Percentiles rank a stretch among this genome's conserved stretches.
Evolutionary conservation across 2,888 invertebrate species (phyloP).

Genomic region (Leptinotarsa rubiginosa): DNA sequence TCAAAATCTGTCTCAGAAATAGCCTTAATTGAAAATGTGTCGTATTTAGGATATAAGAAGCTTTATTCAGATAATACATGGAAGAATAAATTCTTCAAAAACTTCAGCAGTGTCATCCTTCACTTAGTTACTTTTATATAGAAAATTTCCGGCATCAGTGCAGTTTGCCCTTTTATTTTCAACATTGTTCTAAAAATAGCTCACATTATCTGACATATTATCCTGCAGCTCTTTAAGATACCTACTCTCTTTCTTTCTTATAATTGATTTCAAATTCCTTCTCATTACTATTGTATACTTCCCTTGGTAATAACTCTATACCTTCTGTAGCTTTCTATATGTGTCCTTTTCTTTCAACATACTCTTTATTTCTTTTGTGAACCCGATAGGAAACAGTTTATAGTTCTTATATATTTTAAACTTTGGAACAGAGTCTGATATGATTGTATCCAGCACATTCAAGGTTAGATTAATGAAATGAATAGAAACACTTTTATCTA

Average conservation of each 20-base stretch:
- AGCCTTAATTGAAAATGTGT: not conserved
- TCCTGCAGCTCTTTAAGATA: not conserved
- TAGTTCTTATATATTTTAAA: slow-evolving; percentile 13
- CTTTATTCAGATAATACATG: not conserved
- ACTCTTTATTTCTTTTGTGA: slow-evolving; percentile 1
- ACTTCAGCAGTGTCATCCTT: not conserved
- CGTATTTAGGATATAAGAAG: not conserved
- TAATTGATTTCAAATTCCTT: slow-evolving; percentile 3
- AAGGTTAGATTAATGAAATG: too few relatives aligned
- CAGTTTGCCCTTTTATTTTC: not conserved
- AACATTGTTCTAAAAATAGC: slow-evolving; percentile 1
- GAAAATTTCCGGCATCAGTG: not conserved
- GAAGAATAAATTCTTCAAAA: not conserved
- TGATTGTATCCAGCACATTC: slow-evolving; percentile 8
- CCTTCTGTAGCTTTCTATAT: not conserved
- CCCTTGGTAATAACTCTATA: slow-evolving; percentile 7
- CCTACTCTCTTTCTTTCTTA: not conserved
- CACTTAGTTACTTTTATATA: not conserved
- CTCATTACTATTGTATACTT: not conserved
- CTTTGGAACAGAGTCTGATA: slow-evolving; percentile 12
- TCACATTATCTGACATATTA: slow-evolving; percentile 2
- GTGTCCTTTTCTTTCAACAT: not conserved
- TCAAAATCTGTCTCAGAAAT: not conserved
- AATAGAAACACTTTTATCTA: too few relatives aligned
- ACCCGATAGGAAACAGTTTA: not conserved